Evolutionary conservation across 2,888 invertebrate species (phyloP), one percentile per base, ranked within the genome.

Genomic region (Ornithoptera priamus): DNA sequence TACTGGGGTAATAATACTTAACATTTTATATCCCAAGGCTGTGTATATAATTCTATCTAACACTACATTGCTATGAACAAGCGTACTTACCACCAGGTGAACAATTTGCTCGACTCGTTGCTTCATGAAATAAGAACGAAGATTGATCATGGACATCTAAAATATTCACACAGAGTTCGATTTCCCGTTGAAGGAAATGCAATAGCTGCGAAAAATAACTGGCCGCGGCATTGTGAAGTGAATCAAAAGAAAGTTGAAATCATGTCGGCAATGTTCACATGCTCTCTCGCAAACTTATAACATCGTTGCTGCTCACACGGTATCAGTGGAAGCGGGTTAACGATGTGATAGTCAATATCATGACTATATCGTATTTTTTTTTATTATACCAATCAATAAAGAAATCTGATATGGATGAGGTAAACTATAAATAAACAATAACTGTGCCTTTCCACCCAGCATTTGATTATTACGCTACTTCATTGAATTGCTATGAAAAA

Each of bases 211-310:
- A n/a, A 53, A 5, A 53, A n/a, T 30, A 53, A 53, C 18, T 18
- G 6, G 18, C 53, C n/a, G 8, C 18, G 18, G 53, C 53, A 18
- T 53, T 53, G n/a, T n/a, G 10, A 53, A 74, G 75, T 81, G 76
- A 78, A 81, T 81, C 73, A 76, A 74, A 83, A 77, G 85, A 86
- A 85, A 86, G 85, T 83, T 72, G 82, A 83, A 83, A 84, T 81
- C 78, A 78, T 81, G 81, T 81, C 77, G 74, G 61, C 57, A 68
- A 30, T 71, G 76, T 80, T 81, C 79, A 75, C 80, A 80, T 72
- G 75, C 78, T 79, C 79, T 81, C 79, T 74, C 76, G 72, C 68
- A 65, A 65, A 50, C 22, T 46, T 53, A 30, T 65, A 69, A 74
- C 71, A 70, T 71, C 62, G 30, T 42, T 17, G 22, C 53, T 67